phyloP scores from a whole-genome alignment of 2,888 invertebrate species.

The Erebia epiphron region DNA sequence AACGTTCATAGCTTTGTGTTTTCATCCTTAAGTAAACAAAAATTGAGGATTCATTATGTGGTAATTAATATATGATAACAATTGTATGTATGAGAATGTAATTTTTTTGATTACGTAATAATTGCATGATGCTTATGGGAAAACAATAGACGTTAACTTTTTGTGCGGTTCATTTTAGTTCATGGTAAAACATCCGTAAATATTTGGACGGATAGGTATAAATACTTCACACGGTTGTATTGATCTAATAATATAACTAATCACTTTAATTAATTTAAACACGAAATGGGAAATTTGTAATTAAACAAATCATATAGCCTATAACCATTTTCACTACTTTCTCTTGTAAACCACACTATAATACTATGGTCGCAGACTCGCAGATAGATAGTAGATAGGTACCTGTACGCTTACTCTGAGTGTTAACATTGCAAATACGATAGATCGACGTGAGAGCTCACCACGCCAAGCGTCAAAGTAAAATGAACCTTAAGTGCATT shows the following conservation, averaged over 20 bases:
- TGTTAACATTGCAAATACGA: too few species aligned
- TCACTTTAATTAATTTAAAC: neutral
- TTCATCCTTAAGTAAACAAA: constrained; percentile 7
- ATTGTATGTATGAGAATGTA: constrained; percentile 48
- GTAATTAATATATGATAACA: constrained; percentile 15
- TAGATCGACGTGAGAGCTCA: too few species aligned
- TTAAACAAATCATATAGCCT: too few species aligned
- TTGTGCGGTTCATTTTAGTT: constrained; percentile 36
- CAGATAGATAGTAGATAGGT: too few species aligned
- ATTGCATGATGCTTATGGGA: constrained; percentile 40
- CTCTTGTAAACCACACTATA: too few species aligned
- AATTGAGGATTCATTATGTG: constrained; percentile 28
- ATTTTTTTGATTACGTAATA: constrained; percentile 42
- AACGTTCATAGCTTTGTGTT: neutral
- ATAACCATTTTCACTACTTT: too few species aligned
- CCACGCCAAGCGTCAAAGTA: too few species aligned
- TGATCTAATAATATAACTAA: neutral
- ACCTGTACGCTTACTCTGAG: too few species aligned
- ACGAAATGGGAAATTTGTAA: neutral
- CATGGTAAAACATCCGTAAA: constrained; percentile 11
- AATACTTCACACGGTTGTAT: constrained; percentile 5
- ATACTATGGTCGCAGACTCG: too few species aligned
- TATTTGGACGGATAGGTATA: neutral
- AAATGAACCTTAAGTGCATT: too few species aligned
- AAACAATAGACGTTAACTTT: constrained; percentile 48